Base-by-base conservation (phyloP, 2,113 vertebrate genomes). In the Ceyx melanurus region DNA sequence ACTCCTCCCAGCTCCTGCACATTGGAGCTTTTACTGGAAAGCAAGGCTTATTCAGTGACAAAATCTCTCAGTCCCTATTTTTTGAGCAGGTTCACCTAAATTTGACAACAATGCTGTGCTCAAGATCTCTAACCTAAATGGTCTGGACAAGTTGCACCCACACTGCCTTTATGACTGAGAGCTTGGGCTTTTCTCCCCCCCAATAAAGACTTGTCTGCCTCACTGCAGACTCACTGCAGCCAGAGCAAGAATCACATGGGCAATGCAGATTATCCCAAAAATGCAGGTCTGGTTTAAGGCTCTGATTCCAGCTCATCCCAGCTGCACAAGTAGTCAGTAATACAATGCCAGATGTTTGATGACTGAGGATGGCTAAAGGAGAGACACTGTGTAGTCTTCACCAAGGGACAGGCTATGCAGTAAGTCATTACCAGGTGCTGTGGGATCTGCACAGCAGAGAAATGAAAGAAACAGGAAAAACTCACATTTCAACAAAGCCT, bases 61-160 rank as follows among this genome's bases (percentile, higher is more conserved):
- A 77, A 90, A 66, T 31, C 73, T 77, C 26, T 18, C 37, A 45
- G 7, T 58, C 54, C 10, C 15, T 45, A 43, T 22, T 31, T 72
- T 82, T 43, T 56, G 62, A 77, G n/a, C 42, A 42, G 16, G 8
- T 65, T 92, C 68, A 57, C 42, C 60, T 48, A 35, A 62, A 83
- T 70, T 70, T 0, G 0, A 46, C 22, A 16, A 60, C 61, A 73
- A 31, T 26, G 6, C 6, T 57, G 11, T 35, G 11, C 17, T 67
- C 17, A 6, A 33, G 10, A 50, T 61, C 66, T 71, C 5, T 2
- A 20, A 61, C 54, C 19, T 73, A 28, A 72, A 29, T 17, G 4
- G 22, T 19, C 57, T 25, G 26, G 37, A 13, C 14, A 79, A 68
- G 58, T 29, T 61, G 58, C 6, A 72, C 15, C 37, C 13, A 10